Evolutionary conservation across 2,113 vertebrate species (phyloP).

Genomic region (Lethenteron camtschaticum): DNA sequence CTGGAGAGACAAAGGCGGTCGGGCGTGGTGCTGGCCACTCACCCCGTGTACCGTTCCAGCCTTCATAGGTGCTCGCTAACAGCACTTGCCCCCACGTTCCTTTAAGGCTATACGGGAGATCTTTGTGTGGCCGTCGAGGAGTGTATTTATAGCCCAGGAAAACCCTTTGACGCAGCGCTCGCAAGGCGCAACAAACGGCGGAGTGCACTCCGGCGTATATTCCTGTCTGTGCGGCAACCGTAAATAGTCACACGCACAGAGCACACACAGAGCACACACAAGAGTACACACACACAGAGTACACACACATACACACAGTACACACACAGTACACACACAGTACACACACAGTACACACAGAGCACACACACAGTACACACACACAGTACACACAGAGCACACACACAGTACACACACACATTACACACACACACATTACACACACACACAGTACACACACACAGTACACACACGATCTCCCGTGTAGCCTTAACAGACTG

Average conservation of each 20-base stretch:
- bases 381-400: not conserved
- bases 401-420: not conserved
- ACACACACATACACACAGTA: not conserved
- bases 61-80: no score
- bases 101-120: no score
- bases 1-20: no score
- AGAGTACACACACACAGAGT: not conserved
- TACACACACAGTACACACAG: not conserved
- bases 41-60: no score
- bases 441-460: slow-evolving; percentile 1
- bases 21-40: no score
- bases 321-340: not conserved
- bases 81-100: no score
- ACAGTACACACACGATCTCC: not conserved
- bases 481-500: no score
- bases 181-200: no score
- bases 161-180: no score
- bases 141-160: no score
- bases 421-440: not conserved
- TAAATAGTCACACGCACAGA: not conserved
- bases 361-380: not conserved
- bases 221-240: not conserved
- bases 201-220: no score
- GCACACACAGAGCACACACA: not conserved
- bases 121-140: no score